phyloP scores from a whole-genome alignment of 2,113 vertebrate species.

The Gadus macrocephalus region DNA sequence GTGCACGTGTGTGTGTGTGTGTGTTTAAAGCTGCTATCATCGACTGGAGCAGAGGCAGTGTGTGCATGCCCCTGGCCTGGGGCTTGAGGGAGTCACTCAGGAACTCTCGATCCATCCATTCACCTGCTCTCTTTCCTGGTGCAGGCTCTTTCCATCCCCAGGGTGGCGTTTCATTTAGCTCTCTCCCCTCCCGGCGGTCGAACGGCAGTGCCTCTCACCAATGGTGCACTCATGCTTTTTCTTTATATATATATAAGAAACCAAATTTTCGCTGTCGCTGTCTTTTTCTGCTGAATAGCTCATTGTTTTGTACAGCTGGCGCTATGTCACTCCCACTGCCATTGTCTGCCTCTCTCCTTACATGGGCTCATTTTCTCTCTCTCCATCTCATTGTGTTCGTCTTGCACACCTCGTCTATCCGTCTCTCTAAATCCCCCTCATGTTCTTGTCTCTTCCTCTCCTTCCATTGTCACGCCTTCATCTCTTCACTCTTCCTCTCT shows the following conservation, averaged over 20 bases:
- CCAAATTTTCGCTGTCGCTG: neutral
- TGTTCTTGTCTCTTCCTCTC: neutral
- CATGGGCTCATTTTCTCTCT: neutral
- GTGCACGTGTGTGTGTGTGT: neutral
- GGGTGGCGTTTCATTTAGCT: conserved; percentile 68
- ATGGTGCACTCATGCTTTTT: too few species aligned
- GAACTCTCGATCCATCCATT: too few species aligned
- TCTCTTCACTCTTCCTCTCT: neutral
- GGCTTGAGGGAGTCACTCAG: too few species aligned
- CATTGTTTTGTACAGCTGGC: too few species aligned
- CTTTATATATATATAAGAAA: too few species aligned
- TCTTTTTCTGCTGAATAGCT: neutral
- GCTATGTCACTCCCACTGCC: neutral
- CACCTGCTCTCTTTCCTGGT: too few species aligned
- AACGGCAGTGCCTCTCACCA: too few species aligned
- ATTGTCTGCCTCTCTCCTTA: neutral
- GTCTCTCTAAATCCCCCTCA: neutral
- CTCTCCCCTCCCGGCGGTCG: conserved; percentile 36
- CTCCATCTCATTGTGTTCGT: neutral
- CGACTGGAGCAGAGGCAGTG: neutral
- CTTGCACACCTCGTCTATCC: neutral
- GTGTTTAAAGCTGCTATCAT: neutral
- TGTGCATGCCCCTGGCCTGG: neutral
- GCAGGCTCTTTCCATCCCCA: conserved; percentile 28
- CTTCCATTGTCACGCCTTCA: neutral